Evolutionary conservation across 2,888 invertebrate genomes (phyloP).

Genomic region (Scaptomyza cyrtandrae): DNA sequence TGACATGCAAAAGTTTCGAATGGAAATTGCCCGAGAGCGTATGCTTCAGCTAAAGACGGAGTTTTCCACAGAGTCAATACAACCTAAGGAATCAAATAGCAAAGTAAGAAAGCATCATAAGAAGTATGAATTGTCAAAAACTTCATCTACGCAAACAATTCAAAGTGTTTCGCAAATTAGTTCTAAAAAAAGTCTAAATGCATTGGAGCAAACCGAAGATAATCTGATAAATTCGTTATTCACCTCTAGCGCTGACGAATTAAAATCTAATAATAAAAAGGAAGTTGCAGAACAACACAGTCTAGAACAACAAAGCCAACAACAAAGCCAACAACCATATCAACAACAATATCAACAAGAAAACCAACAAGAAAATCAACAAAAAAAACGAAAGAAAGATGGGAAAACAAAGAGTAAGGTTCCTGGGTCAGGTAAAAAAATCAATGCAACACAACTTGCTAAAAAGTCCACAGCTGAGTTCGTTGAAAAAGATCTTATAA

Average conservation of each 20-base stretch:
- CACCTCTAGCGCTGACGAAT: not conserved
- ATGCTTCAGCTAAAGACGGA: not conserved
- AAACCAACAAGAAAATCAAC: not conserved
- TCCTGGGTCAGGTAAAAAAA: not conserved
- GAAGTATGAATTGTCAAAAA: not conserved
- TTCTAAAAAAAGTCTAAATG: not conserved
- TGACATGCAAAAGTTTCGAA: not conserved
- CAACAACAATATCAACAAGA: not conserved
- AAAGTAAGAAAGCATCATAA: not conserved
- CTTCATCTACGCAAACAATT: not conserved
- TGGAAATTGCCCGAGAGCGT: not conserved
- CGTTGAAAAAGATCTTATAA: not conserved
- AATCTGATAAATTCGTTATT: not conserved
- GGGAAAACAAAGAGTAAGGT: not conserved
- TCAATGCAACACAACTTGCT: not conserved
- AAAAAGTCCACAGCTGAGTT: not conserved
- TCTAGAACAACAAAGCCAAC: no score
- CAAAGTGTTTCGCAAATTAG: not conserved
- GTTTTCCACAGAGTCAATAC: not conserved
- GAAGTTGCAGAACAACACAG: not conserved
- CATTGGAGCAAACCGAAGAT: not conserved
- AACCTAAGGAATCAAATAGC: no score
- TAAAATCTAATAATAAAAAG: not conserved
- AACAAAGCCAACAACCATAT: not conserved
- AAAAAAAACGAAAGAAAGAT: not conserved